These are phyloP conservation scores for Potamarius usumacintae DNA, from an alignment of 2,113 vertebrate genomes.

Conservation along the genomic window DNA sequence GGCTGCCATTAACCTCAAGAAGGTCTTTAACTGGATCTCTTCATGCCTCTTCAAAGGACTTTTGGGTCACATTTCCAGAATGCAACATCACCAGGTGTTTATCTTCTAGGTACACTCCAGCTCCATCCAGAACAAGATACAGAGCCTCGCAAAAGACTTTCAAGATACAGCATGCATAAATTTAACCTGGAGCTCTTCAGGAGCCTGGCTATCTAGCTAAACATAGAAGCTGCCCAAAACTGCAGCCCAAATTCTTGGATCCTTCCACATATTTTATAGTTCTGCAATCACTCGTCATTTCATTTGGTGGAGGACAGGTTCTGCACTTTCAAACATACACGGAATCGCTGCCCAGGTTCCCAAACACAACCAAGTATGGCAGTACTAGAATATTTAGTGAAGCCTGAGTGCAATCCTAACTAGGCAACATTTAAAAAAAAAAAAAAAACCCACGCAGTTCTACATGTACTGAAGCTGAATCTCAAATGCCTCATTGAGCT, in stretches of 20 bases:
- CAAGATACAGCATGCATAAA: neutral
- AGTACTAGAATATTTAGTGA: neutral
- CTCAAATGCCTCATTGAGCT: neutral
- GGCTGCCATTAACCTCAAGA: neutral
- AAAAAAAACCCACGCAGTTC: neutral
- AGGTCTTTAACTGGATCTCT: neutral
- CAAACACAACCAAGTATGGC: neutral
- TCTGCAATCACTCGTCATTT: neutral
- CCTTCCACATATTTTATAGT: neutral
- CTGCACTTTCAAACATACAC: neutral
- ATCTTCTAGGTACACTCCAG: neutral
- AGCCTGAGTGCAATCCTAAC: neutral
- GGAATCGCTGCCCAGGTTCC: neutral
- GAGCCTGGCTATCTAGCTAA: neutral
- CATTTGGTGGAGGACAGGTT: neutral
- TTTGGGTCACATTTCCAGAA: neutral
- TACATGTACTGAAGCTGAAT: neutral
- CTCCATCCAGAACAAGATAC: neutral
- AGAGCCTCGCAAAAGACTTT: neutral
- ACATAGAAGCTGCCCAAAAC: neutral
- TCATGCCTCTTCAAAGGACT: neutral
- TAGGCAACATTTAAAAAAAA: neutral
- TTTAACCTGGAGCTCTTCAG: neutral
- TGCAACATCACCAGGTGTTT: neutral
- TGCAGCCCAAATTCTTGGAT: neutral